Evolutionary conservation across 2,888 invertebrate species (phyloP).

Genomic region (Drosophila phalerata): DNA sequence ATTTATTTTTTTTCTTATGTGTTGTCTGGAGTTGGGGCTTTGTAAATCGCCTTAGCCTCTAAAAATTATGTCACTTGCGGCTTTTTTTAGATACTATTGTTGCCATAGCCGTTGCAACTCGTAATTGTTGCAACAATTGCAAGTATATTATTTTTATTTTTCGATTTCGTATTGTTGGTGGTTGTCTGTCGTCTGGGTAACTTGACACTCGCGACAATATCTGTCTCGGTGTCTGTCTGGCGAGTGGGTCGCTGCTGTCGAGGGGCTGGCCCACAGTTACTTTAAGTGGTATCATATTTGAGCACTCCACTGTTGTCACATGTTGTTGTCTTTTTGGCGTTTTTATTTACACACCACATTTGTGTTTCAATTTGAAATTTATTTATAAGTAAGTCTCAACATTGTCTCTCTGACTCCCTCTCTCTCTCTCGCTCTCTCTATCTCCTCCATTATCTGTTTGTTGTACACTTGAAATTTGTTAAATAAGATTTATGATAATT

Average conservation of each 20-base stretch:
- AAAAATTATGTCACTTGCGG: slow-evolving; percentile 78
- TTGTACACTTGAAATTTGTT: slow-evolving; percentile 65
- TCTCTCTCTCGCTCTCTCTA: background rate
- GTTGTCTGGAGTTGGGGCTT: slow-evolving; percentile 20
- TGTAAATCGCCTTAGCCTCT: slow-evolving; percentile 63
- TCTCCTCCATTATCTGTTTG: slow-evolving; percentile 24
- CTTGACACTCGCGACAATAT: slow-evolving; percentile 71
- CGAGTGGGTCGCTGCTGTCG: slow-evolving; percentile 14
- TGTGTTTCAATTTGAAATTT: slow-evolving; percentile 55
- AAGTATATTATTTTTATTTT: slow-evolving; percentile 50
- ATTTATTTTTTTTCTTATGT: background rate
- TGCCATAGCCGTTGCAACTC: slow-evolving; percentile 28
- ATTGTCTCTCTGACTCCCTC: no score
- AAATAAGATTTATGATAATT: slow-evolving; percentile 70
- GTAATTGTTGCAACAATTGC: slow-evolving; percentile 60
- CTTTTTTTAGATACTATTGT: slow-evolving; percentile 57
- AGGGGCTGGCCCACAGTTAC: slow-evolving; percentile 35
- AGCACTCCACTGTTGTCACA: slow-evolving; percentile 40
- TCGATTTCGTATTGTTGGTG: slow-evolving; percentile 43
- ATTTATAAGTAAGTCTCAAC: slow-evolving; percentile 23
- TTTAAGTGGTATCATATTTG: slow-evolving; percentile 59
- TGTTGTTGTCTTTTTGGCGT: slow-evolving; percentile 36
- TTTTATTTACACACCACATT: slow-evolving; percentile 52
- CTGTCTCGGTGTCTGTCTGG: slow-evolving; percentile 45
- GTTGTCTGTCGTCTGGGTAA: slow-evolving; percentile 59